Percentiles rank a stretch among this genome's conserved stretches.
These are phyloP conservation scores for Myotis brandtii DNA, from an alignment of 2,113 vertebrate species.

Conservation along the genomic window DNA sequence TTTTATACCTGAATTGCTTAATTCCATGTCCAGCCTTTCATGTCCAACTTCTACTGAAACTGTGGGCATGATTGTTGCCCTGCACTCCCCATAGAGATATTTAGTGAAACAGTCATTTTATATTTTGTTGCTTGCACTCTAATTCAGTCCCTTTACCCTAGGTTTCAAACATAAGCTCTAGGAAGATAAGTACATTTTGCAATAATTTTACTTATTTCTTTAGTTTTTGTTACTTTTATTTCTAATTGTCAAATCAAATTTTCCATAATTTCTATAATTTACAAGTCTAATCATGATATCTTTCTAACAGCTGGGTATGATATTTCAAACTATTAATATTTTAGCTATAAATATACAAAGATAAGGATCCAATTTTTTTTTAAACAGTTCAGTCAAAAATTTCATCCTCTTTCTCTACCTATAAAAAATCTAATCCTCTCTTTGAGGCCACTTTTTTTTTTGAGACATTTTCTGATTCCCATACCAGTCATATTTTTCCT, in stretches of 20 bases:
- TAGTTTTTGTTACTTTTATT: background rate
- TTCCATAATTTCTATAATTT: constrained; percentile 2
- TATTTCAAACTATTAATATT: background rate
- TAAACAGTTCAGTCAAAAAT: background rate
- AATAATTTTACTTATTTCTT: background rate
- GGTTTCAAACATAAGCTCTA: background rate
- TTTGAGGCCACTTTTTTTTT: background rate
- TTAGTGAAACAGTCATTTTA: background rate
- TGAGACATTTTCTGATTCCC: background rate
- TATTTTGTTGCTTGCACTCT: background rate
- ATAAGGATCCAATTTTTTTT: background rate
- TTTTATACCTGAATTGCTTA: background rate
- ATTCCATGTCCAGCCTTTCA: background rate
- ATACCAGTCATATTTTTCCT: background rate
- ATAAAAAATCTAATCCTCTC: background rate
- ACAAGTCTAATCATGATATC: background rate
- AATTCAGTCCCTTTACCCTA: background rate
- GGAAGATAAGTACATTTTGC: background rate
- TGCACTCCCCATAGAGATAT: background rate
- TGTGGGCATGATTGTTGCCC: background rate
- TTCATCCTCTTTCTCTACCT: background rate
- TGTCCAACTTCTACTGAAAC: background rate
- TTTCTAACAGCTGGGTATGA: background rate
- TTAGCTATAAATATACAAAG: background rate
- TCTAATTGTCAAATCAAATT: background rate